Conservation (phyloP, 2,888 invertebrate species). For the Drosophila prostipennis region DNA sequence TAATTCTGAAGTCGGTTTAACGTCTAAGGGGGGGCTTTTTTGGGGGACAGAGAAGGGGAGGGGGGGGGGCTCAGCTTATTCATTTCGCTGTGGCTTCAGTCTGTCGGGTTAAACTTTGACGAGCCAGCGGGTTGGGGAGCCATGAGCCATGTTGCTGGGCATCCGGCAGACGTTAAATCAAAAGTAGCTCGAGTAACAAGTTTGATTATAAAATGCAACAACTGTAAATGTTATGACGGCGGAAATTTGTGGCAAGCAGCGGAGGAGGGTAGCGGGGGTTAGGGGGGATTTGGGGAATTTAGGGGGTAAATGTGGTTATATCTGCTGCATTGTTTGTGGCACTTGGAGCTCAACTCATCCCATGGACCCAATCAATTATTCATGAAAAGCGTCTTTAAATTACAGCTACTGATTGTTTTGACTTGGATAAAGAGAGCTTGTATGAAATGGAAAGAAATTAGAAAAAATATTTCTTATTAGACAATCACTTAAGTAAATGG, state of each 20-base stretch:
- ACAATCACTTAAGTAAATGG: no score
- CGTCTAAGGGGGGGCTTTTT: constrained; percentile 54
- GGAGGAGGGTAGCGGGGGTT: neutral
- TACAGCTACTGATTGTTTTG: constrained; percentile 7
- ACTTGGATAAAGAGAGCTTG: neutral
- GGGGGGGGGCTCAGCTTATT: constrained; percentile 51
- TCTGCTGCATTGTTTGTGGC: constrained; percentile 32
- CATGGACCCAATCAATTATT: constrained; percentile 31
- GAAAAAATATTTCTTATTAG: neutral
- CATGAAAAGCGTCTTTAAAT: constrained; percentile 30
- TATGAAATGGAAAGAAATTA: neutral
- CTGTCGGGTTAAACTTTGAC: constrained; percentile 74
- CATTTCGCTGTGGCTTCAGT: constrained; percentile 72
- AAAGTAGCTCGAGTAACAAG: constrained; percentile 72
- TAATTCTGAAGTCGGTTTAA: constrained; percentile 79
- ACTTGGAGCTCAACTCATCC: constrained; percentile 10
- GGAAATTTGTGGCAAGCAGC: constrained; percentile 53
- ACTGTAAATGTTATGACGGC: constrained; percentile 73
- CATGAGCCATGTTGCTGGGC: constrained; percentile 18
- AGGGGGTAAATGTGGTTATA: constrained; percentile 10
- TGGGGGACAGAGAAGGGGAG: neutral
- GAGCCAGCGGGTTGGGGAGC: constrained; percentile 38
- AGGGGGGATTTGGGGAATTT: no score
- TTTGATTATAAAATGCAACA: constrained; percentile 78
- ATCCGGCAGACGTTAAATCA: constrained; percentile 54